phyloP scores from a whole-genome alignment of 2,113 vertebrate genomes.

The Pseudorasbora parva region DNA sequence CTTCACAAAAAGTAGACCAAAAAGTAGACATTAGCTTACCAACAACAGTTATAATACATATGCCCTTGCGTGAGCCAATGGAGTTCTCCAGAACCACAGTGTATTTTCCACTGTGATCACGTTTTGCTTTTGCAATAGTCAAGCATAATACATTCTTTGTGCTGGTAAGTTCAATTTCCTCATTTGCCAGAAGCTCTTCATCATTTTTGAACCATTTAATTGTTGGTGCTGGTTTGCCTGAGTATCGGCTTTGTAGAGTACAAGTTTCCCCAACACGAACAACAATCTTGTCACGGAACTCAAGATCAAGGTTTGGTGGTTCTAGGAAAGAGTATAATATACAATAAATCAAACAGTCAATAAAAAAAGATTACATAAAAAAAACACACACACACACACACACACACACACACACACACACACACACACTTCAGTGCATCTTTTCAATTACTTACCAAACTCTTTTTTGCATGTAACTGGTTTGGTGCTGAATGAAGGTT shows the following conservation, averaged over 20 bases:
- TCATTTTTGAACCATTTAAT: conserved; percentile 91
- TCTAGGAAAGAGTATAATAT: conserved; percentile 69
- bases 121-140: conserved; percentile 83
- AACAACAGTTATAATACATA: conserved; percentile 90
- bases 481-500: conserved; percentile 93
- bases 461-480: conserved; percentile 97
- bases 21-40: conserved; percentile 78
- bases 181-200: conserved; percentile 82
- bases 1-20: neutral
- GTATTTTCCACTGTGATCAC: conserved; percentile 91
- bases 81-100: conserved; percentile 87
- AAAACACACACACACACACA: no score
- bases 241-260: conserved; percentile 84
- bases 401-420: no score
- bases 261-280: conserved; percentile 92
- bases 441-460: conserved; percentile 80
- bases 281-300: conserved; percentile 89
- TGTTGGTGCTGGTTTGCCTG: conserved; percentile 88
- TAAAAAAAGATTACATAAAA: neutral
- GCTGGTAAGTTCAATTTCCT: conserved; percentile 81
- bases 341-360: conserved; percentile 42
- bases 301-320: conserved; percentile 90
- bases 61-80: conserved; percentile 86
- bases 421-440: conserved; percentile 17
- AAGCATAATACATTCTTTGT: conserved; percentile 83